Evolutionary conservation across 1,140 invertebrate species (phyloP).

Genomic region (Cydia fagiglandana): DNA sequence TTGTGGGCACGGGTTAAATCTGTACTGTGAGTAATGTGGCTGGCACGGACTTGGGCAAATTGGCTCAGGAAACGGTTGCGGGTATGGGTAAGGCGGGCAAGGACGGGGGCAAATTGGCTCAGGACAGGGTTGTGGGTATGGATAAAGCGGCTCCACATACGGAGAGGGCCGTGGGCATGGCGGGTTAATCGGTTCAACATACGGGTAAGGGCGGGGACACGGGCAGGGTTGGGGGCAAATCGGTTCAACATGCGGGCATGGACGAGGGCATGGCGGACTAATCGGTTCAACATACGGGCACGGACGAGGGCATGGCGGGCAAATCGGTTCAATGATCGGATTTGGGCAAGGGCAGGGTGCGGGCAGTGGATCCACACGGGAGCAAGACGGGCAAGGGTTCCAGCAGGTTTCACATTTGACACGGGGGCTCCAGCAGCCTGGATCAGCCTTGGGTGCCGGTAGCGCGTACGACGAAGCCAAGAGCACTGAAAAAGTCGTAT

Average conservation of each 20-base stretch:
- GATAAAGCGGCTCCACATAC: neutral
- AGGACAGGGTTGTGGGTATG: neutral
- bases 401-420: too few species aligned
- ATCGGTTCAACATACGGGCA: neutral
- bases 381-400: neutral
- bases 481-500: neutral
- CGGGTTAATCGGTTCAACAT: neutral
- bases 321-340: neutral
- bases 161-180: too few species aligned
- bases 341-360: neutral
- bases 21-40: neutral
- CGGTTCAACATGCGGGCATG: neutral
- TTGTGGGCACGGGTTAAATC: neutral
- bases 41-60: constrained; percentile 18
- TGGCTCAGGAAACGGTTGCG: constrained; percentile 30
- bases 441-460: neutral
- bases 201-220: constrained; percentile 32
- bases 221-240: constrained; percentile 16
- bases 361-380: neutral
- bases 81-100: neutral
- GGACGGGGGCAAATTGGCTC: constrained; percentile 8
- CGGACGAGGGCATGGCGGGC: neutral
- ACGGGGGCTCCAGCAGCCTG: too few species aligned
- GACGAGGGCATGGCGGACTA: neutral
- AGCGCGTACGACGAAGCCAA: neutral